Evolutionary conservation across 2,113 vertebrate genomes (phyloP).

Genomic region (Daphoenositta chrysoptera): DNA sequence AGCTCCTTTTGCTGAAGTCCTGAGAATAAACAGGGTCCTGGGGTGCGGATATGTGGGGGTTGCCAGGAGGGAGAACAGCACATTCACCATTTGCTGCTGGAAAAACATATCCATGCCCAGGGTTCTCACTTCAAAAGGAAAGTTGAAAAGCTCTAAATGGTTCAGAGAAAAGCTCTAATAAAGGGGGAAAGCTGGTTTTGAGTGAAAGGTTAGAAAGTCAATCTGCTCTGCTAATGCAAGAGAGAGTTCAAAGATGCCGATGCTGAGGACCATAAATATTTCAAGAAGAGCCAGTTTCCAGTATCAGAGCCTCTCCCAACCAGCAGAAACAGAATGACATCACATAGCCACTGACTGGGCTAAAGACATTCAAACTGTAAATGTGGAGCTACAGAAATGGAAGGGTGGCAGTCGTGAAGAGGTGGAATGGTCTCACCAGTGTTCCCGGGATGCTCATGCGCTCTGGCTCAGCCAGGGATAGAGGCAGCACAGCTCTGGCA

Average conservation of each 20-base stretch:
- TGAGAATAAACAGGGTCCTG: background rate
- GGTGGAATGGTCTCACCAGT: accelerated
- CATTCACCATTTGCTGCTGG: background rate
- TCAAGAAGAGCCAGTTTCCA: background rate
- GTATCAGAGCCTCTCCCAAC: background rate
- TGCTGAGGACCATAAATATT: background rate
- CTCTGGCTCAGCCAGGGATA: background rate
- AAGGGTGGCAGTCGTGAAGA: accelerated
- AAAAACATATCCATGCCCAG: background rate
- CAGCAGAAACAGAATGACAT: background rate
- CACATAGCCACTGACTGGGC: background rate
- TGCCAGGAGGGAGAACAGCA: background rate
- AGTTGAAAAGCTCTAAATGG: background rate
- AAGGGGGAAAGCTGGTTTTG: background rate
- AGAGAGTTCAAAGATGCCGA: background rate
- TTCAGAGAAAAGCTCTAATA: background rate
- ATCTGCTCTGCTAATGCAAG: background rate
- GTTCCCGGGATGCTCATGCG: accelerated
- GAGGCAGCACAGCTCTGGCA: background rate
- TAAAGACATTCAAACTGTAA: background rate
- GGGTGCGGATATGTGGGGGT: background rate
- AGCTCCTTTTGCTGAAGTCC: background rate
- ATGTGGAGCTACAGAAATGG: background rate
- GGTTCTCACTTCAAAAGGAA: conserved; percentile 17
- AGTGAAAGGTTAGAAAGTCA: conserved; percentile 2